These are phyloP conservation scores for Eristalis intricaria DNA, from an alignment of 2,888 invertebrate species.

Conservation along the genomic window DNA sequence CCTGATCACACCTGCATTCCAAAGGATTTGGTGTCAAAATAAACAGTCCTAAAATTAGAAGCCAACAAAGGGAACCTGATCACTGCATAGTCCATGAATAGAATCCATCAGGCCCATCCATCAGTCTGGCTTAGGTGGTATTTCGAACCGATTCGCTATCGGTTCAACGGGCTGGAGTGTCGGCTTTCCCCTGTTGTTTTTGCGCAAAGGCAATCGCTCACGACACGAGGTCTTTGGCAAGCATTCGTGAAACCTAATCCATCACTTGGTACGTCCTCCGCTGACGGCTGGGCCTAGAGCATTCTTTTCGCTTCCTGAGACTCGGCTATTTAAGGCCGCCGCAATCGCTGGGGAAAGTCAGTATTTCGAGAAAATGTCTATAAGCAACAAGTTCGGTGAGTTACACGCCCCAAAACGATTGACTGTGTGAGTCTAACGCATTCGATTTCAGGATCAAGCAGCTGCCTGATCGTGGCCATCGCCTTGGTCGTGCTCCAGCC, in stretches of 20 bases:
- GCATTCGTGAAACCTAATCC: conserved; percentile 22
- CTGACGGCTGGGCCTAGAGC: not conserved
- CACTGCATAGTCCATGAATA: not conserved
- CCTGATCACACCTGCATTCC: not conserved
- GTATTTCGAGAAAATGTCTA: conserved; percentile 39
- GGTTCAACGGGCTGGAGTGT: not conserved
- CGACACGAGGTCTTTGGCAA: not conserved
- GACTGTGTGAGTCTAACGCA: not conserved
- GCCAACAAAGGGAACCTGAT: not conserved
- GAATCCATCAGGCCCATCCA: not conserved
- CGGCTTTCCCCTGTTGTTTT: not conserved
- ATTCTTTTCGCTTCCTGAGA: not conserved
- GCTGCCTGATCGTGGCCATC: conserved; percentile 21
- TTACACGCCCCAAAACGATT: not conserved
- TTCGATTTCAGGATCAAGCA: conserved; percentile 34
- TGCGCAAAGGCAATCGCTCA: not conserved
- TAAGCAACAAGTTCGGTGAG: conserved; percentile 54
- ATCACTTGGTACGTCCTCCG: not conserved
- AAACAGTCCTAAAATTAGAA: not conserved
- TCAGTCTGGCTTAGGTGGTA: not conserved
- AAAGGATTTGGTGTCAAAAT: not conserved
- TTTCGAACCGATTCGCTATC: not conserved
- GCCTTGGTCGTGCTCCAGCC: conserved; percentile 18
- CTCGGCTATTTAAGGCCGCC: conserved; percentile 41
- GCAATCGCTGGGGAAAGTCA: not conserved